Conservation (phyloP, 2,888 invertebrate species). For the Drosophila leonis region DNA sequence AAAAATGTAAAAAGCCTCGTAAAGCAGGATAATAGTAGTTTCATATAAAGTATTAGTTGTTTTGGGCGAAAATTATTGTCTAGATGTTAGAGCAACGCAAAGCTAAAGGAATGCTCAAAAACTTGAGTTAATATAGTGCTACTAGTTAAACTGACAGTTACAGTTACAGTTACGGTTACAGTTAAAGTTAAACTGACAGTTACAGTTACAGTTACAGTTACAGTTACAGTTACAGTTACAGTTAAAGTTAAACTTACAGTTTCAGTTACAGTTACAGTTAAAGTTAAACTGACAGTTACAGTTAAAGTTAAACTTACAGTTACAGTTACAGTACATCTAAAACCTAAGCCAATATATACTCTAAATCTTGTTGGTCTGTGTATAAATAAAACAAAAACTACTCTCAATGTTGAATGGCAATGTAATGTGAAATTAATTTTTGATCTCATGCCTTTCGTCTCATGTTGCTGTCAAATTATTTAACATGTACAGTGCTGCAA, state of each 20-base stretch:
- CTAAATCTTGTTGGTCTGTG: background rate
- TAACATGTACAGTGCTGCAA: background rate
- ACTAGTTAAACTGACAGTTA: background rate
- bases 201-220: background rate
- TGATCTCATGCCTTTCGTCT: background rate
- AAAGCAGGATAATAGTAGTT: background rate
- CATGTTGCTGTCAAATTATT: conserved; percentile 13
- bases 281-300: background rate
- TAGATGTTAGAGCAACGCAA: background rate
- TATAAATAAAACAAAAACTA: conserved; percentile 1
- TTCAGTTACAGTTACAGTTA: background rate
- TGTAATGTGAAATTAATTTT: conserved; percentile 14
- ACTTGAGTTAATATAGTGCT: too few species aligned
- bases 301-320: background rate
- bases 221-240: background rate
- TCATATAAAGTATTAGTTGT: background rate
- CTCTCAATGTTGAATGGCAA: conserved; percentile 33
- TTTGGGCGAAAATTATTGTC: background rate
- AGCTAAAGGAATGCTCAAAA: background rate
- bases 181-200: too few species aligned
- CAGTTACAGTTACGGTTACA: background rate
- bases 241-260: background rate
- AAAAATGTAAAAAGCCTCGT: background rate
- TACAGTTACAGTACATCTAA: background rate
- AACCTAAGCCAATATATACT: background rate